A percentile compares a stretch with the other conserved stretches of the same genome.
phyloP scores from a whole-genome alignment of 2,797 vertebrate species.

The Anguilla obscura region DNA sequence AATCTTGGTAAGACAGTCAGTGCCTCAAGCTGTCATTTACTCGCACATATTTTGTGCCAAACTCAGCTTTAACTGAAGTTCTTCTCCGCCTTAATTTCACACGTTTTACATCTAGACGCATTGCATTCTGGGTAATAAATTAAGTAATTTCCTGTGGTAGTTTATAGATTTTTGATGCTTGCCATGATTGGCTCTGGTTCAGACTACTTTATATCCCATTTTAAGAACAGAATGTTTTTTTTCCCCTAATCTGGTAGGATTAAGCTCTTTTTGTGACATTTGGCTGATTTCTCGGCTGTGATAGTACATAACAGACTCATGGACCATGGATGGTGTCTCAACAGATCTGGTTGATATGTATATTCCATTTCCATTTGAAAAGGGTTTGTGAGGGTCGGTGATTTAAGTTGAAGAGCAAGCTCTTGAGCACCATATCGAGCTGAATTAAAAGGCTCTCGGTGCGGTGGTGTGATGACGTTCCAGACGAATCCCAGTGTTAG shows the following conservation, averaged over 20 bases:
- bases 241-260: not conserved
- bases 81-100: not conserved
- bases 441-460: not conserved
- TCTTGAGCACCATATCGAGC: not conserved
- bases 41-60: not conserved
- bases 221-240: not conserved
- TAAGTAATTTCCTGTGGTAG: not conserved
- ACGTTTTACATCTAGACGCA: not conserved
- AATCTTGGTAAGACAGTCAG: not conserved
- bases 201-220: not conserved
- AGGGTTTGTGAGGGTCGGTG: not conserved
- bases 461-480: not conserved
- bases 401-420: not conserved
- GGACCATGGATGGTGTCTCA: not conserved
- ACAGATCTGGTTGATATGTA: not conserved
- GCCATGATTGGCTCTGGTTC: not conserved
- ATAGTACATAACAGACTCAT: not conserved
- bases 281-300: not conserved
- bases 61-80: not conserved
- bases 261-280: not conserved
- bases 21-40: not conserved
- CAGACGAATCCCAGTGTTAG: not conserved
- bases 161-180: not conserved
- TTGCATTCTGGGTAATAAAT: not conserved
- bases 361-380: constrained; percentile 5